Base-by-base conservation (phyloP, 2,888 invertebrate species). In the Apamea epomidion region DNA sequence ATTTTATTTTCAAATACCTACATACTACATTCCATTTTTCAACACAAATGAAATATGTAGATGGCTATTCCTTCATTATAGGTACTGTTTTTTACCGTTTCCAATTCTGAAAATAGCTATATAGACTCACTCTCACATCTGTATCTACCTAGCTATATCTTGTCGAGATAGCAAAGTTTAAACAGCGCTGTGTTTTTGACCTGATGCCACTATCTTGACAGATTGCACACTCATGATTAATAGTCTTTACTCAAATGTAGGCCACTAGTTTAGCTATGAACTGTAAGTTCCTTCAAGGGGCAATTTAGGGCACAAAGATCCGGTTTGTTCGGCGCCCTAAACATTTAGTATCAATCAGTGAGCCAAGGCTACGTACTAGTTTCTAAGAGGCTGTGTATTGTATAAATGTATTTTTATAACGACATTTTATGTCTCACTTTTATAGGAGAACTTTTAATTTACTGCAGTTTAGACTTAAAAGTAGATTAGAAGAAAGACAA, bases 271-370 rank as follows among this genome's bases (percentile, higher is more conserved):
- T 89, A 91, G 89, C 90, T 92, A 91, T 91, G 92, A 92, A 94
- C 93, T 93, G 92, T 92, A 82, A 93, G 92, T 93, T 94, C 94
- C 93, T 94, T 91, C 92, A 93, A 92, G 93, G 69, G 93, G 94
- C 93, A 92, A 95, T 95, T 95, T 93, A 94, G 95, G 94, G 91
- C 95, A 92, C 87, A 89, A 87, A 92, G 93, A 95, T 96, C 96
- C 96, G 95, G 96, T 96, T 94, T 90, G 92, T 91, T 90, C 88
- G 90, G 91, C 90, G 93, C 92, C 93, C 94, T 93, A 94, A 95
- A 94, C 94, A 92, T 92, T 92, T 91, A 92, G 93, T 93, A 93
- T 93, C 93, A 94, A 93, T 93, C 93, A 93, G 92, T 91, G 88
- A 92, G 91, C 93, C 94, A 94, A 94, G 94, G 94, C 92, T 93